Percentiles rank a stretch among this genome's conserved stretches.
Conservation (phyloP, 2,113 vertebrate species). For the Orthonyx spaldingii region DNA sequence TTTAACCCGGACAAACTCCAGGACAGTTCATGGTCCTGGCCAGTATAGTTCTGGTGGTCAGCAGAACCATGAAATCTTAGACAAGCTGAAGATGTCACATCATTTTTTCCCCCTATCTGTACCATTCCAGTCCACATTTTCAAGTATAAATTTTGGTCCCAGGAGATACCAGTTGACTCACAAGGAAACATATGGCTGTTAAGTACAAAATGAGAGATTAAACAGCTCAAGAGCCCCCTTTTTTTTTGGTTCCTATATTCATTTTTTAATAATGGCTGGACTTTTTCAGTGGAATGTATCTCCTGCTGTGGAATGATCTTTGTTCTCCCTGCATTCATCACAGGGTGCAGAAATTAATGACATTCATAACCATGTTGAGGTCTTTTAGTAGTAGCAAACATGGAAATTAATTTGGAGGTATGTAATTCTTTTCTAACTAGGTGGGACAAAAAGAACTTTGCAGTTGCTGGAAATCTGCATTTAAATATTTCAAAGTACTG, state of each 20-base stretch:
- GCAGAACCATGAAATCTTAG: not conserved
- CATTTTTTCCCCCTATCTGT: accelerated
- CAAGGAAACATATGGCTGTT: not conserved
- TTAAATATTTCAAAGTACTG: not conserved
- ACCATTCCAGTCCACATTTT: not conserved
- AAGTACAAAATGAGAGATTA: not conserved
- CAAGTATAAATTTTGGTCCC: not conserved
- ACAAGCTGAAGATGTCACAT: not conserved
- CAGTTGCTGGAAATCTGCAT: not conserved
- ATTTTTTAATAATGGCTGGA: not conserved
- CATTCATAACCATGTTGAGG: not conserved
- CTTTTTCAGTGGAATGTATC: not conserved
- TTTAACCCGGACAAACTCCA: not conserved
- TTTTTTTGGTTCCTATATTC: not conserved
- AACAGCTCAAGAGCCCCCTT: not conserved
- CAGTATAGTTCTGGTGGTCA: not conserved
- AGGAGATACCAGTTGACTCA: not conserved
- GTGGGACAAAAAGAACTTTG: not conserved
- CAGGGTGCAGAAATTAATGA: not conserved
- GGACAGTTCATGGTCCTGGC: not conserved
- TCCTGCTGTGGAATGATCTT: not conserved
- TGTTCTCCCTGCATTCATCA: not conserved
- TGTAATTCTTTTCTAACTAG: not conserved
- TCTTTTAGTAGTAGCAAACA: not conserved
- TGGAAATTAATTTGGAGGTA: not conserved